Evolutionary conservation across 2,113 vertebrate genomes (phyloP).

Genomic region (Triplophysa dalaica): DNA sequence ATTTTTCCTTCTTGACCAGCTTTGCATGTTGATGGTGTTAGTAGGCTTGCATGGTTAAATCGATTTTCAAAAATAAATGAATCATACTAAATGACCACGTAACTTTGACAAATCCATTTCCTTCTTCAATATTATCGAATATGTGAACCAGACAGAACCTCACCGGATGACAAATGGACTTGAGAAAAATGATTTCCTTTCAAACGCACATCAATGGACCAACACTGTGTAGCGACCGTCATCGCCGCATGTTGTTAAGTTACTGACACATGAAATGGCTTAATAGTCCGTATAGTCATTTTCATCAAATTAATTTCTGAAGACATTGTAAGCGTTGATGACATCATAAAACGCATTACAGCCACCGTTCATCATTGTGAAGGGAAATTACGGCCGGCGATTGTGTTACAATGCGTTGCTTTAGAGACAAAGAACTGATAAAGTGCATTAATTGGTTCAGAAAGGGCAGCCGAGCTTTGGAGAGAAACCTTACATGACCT

Average conservation of each 20-base stretch:
- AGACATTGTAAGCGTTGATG: conserved; percentile 72
- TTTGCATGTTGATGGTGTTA: too few species aligned
- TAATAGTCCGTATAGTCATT: conserved; percentile 71
- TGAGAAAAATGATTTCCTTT: conserved; percentile 12
- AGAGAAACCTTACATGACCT: conserved; percentile 57
- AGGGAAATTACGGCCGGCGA: conserved; percentile 71
- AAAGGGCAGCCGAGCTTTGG: conserved; percentile 67
- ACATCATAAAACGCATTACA: conserved; percentile 76
- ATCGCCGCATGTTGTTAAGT: conserved; percentile 61
- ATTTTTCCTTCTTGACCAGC: too few species aligned
- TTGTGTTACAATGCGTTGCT: conserved; percentile 74
- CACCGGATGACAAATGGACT: not conserved
- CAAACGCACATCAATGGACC: conserved; percentile 43
- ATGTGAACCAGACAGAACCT: too few species aligned
- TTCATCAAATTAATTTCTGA: conserved; percentile 79
- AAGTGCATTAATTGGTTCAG: conserved; percentile 70
- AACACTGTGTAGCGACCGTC: conserved; percentile 52
- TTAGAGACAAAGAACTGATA: conserved; percentile 66
- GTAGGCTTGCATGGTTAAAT: too few species aligned
- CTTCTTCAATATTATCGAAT: too few species aligned
- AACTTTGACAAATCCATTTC: too few species aligned
- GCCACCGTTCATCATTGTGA: conserved; percentile 73
- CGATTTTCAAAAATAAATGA: too few species aligned
- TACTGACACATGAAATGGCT: conserved; percentile 71
- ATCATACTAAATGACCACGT: too few species aligned